Base-by-base conservation (phyloP, 2,888 invertebrate genomes). In the Nomada fucata region DNA sequence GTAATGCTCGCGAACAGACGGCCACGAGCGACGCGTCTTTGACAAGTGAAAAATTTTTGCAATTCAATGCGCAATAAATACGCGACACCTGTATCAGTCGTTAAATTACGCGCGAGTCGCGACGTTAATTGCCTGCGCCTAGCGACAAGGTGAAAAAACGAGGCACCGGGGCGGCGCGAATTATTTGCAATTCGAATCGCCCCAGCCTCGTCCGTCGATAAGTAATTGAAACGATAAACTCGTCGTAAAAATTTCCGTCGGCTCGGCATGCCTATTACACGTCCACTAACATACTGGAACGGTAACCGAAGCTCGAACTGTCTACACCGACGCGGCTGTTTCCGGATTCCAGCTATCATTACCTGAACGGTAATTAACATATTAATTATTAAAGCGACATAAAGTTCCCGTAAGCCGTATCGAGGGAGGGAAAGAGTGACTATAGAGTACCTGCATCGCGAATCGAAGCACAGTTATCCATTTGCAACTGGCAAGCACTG, bases 151-250 rank as follows among this genome's bases (percentile, higher is more conserved):
- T 26, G 1, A n/a, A 57, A 57, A 36, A 26, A 57, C 9, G 18
- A 42, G 11, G 5, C 11, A 2, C 7, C 11, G 1, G 36, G 36
- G 23, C 1, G 15, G 11, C 20, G 18, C n/a, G 13, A 69, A 57
- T 13, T 9, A 10, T 69, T 69, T 57, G 69, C 57, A 69, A 59
- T 69, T 57, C 23, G 57, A 69, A 44, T 69, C 18, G 13, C 13
- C 0, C 13, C 18, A 26, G 44, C 26, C 18, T 69, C 44, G n/a
- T 44, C 23, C 23, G 42, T 26, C 44, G 10, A 20, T 15, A 53
- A 68, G 55, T 23, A 42, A n/a, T 65, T 20, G 4, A 42, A 13
- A 5, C 13, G 13, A 63, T 44, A 63, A 44, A 20, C 20, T n/a
- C 42, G 20, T 18, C 4, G 7, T 9, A 26, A 64, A 23, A 50